Conservation (phyloP, 2,113 vertebrate species). For the Cottus gobio region DNA sequence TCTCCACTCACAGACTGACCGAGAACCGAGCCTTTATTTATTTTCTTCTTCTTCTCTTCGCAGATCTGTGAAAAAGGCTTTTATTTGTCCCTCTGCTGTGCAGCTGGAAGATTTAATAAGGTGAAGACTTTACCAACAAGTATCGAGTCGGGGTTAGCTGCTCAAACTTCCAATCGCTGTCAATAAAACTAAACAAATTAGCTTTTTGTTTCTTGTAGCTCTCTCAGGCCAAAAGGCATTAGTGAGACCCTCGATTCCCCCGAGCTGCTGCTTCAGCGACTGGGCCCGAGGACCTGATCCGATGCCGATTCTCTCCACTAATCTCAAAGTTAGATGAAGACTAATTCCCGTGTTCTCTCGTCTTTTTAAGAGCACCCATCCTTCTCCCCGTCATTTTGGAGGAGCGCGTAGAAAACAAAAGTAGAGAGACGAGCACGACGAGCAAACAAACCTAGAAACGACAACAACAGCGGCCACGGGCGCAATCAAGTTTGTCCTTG, state of each 20-base stretch:
- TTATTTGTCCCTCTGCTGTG: conserved; percentile 3
- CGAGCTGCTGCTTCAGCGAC: neutral
- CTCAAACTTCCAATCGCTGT: conserved; percentile 9
- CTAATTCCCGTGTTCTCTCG: conserved; percentile 40
- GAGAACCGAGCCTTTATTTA: neutral
- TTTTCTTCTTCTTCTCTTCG: neutral
- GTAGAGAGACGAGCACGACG: conserved; percentile 56
- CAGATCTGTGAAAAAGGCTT: conserved; percentile 26
- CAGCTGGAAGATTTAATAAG: conserved; percentile 3
- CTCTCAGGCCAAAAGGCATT: conserved; percentile 3
- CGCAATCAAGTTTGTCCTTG: conserved; percentile 78
- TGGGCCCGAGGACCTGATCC: neutral
- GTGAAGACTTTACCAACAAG: no score
- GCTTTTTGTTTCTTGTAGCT: neutral
- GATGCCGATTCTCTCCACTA: conserved; percentile 1
- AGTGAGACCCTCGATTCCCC: neutral
- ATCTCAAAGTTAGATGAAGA: conserved; percentile 28
- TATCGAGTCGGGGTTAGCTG: neutral
- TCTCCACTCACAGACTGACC: conserved; percentile 33
- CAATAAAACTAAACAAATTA: conserved; percentile 10
- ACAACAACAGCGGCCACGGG: conserved; percentile 58
- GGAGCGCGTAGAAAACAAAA: conserved; percentile 55
- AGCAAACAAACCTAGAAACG: conserved; percentile 70
- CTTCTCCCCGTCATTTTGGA: conserved; percentile 45
- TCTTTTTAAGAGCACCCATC: conserved; percentile 46